These are phyloP conservation scores for Acropora yongei DNA, from an alignment of 64 coral and sea anemone genomes.

Conservation along the genomic window DNA sequence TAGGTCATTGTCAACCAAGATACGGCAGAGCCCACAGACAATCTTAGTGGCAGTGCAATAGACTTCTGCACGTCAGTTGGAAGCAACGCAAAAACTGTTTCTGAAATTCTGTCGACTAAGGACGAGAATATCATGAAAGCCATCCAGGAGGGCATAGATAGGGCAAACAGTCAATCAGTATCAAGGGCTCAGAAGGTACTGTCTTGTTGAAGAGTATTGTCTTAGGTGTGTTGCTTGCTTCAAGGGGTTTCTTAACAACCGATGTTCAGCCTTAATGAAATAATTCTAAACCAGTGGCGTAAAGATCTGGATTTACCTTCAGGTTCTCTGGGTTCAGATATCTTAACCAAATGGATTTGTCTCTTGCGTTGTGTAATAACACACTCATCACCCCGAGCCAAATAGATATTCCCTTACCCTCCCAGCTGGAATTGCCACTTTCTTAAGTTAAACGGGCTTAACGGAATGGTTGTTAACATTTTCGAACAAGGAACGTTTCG, in stretches of 20 bases:
- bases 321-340: too few species aligned
- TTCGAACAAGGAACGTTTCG: background rate
- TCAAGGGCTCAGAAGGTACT: conserved; percentile 96
- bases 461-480: too few species aligned
- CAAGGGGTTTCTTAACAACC: too few species aligned
- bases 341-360: too few species aligned
- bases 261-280: too few species aligned
- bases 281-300: too few species aligned
- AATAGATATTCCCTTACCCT: too few species aligned
- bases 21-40: conserved; percentile 72
- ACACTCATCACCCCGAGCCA: too few species aligned
- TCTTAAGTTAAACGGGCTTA: background rate
- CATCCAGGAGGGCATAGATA: conserved; percentile 86
- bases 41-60: conserved; percentile 64
- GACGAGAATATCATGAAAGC: conserved; percentile 92
- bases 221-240: too few species aligned
- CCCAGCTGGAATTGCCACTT: background rate
- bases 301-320: too few species aligned
- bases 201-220: too few species aligned
- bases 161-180: conserved; percentile 65
- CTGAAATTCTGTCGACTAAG: conserved; percentile 80
- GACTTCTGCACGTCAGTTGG: conserved; percentile 80
- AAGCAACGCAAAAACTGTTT: conserved; percentile 64
- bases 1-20: conserved; percentile 84
- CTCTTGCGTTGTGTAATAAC: too few species aligned